These are phyloP conservation scores for Dissostichus mawsoni DNA, from an alignment of 2,113 vertebrate genomes.

Conservation along the genomic window DNA sequence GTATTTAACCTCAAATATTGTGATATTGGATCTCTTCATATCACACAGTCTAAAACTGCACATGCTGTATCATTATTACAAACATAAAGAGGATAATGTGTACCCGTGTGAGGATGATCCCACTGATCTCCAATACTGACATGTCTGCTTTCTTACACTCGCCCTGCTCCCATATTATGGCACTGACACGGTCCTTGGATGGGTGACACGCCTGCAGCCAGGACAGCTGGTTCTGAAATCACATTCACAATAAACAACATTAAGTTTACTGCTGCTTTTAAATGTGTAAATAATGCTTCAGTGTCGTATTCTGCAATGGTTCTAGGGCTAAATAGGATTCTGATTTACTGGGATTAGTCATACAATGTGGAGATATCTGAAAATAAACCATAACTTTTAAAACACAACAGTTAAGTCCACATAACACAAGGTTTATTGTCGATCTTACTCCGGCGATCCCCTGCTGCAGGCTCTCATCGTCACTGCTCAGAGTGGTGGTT, in stretches of 20 bases:
- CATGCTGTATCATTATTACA: not conserved
- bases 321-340: not conserved
- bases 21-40: too few species aligned
- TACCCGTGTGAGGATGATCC: conserved; percentile 96
- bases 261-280: not conserved
- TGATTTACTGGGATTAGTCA: too few species aligned
- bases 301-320: not conserved
- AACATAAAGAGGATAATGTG: conserved; percentile 25
- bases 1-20: too few species aligned
- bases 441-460: conserved; percentile 72
- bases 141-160: conserved; percentile 98
- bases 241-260: conserved; percentile 9
- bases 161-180: conserved; percentile 97
- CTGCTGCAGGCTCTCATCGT: conserved; percentile 92
- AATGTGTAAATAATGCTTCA: not conserved
- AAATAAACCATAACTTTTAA: too few species aligned
- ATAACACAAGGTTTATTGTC: too few species aligned
- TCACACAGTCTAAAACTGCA: not conserved
- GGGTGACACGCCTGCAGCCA: conserved; percentile 97
- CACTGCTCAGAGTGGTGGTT: conserved; percentile 76
- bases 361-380: too few species aligned
- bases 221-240: conserved; percentile 89
- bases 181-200: conserved; percentile 93
- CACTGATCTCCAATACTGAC: conserved; percentile 97
- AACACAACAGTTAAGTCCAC: too few species aligned